Percentiles rank a stretch among this genome's conserved stretches.
Evolutionary conservation across 2,797 vertebrate species (phyloP).

Genomic region (Brachyalestes nurse): DNA sequence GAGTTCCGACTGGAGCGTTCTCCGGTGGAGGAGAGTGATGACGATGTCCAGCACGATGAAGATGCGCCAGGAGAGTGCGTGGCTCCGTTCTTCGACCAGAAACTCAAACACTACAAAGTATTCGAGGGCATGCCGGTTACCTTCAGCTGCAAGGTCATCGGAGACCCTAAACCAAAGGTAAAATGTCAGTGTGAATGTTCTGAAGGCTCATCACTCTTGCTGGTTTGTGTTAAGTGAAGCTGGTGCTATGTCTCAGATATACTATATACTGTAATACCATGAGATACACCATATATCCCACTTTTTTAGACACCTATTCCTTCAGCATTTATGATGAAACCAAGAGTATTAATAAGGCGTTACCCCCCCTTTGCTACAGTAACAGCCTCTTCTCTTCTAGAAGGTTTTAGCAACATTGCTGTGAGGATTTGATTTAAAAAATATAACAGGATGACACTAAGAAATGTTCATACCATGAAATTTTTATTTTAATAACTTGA

Average conservation of each 20-base stretch:
- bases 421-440: too few relatives aligned
- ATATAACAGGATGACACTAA: too few relatives aligned
- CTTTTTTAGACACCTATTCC: neutral
- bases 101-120: constrained; percentile 95
- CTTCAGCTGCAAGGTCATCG: constrained; percentile 90
- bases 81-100: constrained; percentile 86
- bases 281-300: too few relatives aligned
- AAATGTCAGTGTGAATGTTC: constrained; percentile 43
- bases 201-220: neutral
- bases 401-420: too few relatives aligned
- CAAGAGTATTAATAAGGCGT: neutral
- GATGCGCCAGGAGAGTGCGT: constrained; percentile 69
- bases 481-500: too few relatives aligned
- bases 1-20: constrained; percentile 96
- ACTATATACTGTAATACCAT: too few relatives aligned
- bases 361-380: too few relatives aligned
- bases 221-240: neutral
- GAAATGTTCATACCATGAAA: too few relatives aligned
- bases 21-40: constrained; percentile 92
- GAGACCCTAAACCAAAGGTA: constrained; percentile 96
- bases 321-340: neutral
- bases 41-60: constrained; percentile 86
- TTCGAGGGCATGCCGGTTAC: constrained; percentile 98
- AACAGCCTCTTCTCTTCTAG: too few relatives aligned
- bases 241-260: too few relatives aligned